phyloP scores from a whole-genome alignment of 1,140 invertebrate genomes.

The Orius insidiosus region DNA sequence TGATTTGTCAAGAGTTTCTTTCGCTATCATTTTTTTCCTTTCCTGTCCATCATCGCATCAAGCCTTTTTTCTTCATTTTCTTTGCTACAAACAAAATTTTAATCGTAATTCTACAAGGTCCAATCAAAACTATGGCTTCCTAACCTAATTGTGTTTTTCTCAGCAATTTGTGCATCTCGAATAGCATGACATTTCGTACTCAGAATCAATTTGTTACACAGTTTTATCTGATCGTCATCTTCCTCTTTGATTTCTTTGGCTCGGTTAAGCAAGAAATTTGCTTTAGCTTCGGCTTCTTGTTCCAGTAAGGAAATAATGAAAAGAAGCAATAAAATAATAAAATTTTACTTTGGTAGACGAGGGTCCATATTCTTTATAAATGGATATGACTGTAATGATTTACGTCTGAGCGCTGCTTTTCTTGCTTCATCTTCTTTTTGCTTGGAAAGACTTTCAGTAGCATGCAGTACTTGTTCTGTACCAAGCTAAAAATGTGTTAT shows the following conservation, averaged over 20 bases:
- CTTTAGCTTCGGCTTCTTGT: constrained; percentile 24
- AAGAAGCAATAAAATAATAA: too few species aligned
- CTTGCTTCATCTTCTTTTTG: constrained; percentile 8
- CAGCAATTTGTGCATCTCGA: constrained; percentile 47
- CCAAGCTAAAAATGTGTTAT: too few species aligned
- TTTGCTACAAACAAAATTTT: too few species aligned
- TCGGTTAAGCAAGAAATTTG: constrained; percentile 27
- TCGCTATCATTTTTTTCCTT: constrained; percentile 28
- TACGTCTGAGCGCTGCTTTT: constrained; percentile 11
- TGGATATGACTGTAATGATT: constrained; percentile 16
- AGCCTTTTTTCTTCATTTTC: constrained; percentile 39
- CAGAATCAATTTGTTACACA: constrained; percentile 43
- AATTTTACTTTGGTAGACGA: background rate
- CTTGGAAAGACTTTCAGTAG: constrained; percentile 14
- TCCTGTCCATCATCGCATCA: constrained; percentile 44
- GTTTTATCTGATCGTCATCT: constrained; percentile 49
- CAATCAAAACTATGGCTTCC: constrained; percentile 13
- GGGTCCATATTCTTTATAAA: constrained; percentile 12
- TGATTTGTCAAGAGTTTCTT: constrained; percentile 25
- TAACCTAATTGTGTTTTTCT: constrained; percentile 33
- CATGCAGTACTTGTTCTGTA: constrained; percentile 9
- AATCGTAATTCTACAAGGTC: background rate
- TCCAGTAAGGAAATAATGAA: constrained; percentile 20
- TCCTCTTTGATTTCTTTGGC: constrained; percentile 31
- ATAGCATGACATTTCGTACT: constrained; percentile 56